Evolutionary conservation across 1,140 invertebrate genomes (phyloP), one percentile per base, ranked within the genome.

Genomic region (Acromyrmex charruanus): DNA sequence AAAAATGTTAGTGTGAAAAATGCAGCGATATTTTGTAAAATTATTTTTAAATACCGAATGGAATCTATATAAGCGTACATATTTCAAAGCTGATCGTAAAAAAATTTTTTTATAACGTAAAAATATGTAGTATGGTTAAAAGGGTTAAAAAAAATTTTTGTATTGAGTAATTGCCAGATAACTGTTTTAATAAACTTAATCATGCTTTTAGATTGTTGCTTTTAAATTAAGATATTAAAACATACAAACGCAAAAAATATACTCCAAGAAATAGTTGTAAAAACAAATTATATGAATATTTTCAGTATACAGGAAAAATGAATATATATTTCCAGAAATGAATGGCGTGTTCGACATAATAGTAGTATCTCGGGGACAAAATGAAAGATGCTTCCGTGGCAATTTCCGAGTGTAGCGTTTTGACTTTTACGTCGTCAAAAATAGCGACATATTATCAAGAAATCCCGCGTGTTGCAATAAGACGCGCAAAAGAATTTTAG

Each of bases 401-500:
- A 91, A 91, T 91, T 91, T 91, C 90, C 86, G 88, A 91, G 14
- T 44, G 81, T 69, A 65, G 28, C 72, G 66, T 75, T 86, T 86
- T 79, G 68, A 84, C 65, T 75, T 79, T 86, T 63, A 44, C 31
- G 21, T 71, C 68, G 21, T 61, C 49, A 51, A 88, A 91, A 89
- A 49, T 89, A 44, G 21, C 39, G 75, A 3, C 61, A 63, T 86
- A 90, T 86, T 86, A 80, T 88, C 82, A 75, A 31, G n/a, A 66
- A 39, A 51, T 21, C 7, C n/a, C 14, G 21, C 49, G 21, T 25
- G 53, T 1, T 39, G n/a, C 61, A 16, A 25, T 16, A 16, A 25
- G 55, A 51, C 3, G 12, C 0, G 44, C 49, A 28, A 31, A 31
- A 18, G 28, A n/a, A 14, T 21, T 28, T 66, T 66, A 35, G 18